These are phyloP conservation scores for Pollimyrus isidori DNA, from an alignment of 2,113 vertebrate species.

Conservation along the genomic window DNA sequence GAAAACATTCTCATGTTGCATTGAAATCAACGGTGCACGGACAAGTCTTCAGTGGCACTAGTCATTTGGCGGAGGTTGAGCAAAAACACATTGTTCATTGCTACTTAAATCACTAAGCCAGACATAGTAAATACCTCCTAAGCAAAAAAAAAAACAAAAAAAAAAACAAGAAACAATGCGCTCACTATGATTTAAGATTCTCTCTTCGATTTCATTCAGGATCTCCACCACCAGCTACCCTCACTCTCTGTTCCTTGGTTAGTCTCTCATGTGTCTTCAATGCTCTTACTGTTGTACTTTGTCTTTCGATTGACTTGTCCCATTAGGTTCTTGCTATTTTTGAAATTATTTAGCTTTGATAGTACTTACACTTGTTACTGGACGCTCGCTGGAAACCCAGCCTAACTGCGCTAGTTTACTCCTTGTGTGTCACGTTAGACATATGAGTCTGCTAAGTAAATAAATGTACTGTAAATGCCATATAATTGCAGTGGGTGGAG, in stretches of 20 bases:
- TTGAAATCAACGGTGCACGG: background rate
- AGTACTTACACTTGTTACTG: background rate
- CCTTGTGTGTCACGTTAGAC: background rate
- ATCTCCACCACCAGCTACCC: background rate
- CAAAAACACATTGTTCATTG: background rate
- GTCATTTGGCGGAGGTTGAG: background rate
- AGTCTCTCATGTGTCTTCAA: background rate
- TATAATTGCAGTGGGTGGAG: background rate
- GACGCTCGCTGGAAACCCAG: background rate
- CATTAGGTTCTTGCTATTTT: background rate
- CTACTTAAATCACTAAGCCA: background rate
- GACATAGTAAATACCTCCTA: background rate
- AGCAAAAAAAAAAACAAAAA: background rate
- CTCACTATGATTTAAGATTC: background rate
- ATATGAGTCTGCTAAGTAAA: background rate
- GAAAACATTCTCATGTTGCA: slow-evolving; percentile 2
- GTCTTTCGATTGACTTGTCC: background rate
- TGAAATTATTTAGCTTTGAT: background rate
- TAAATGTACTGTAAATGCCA: background rate
- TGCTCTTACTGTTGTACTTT: background rate
- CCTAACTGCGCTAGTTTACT: background rate
- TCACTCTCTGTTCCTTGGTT: background rate
- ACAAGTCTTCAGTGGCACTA: background rate
- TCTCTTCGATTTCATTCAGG: background rate
- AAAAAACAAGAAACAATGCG: background rate